Percentiles rank a stretch among this genome's conserved stretches.
These are phyloP conservation scores for Drosophila barbarae DNA, from an alignment of 2,888 invertebrate species.

Conservation along the genomic window DNA sequence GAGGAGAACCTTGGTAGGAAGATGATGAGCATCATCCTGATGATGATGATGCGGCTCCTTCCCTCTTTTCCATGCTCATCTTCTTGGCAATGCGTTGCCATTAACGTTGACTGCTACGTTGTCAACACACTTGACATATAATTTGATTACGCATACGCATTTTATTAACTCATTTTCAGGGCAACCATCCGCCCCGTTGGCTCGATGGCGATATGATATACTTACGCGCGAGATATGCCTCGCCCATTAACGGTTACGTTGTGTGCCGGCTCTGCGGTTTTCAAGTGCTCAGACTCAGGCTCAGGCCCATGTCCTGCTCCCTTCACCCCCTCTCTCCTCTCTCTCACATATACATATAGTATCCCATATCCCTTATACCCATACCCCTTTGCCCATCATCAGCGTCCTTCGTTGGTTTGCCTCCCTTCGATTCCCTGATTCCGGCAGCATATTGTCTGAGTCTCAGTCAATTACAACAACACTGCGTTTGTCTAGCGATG, in stretches of 20 bases:
- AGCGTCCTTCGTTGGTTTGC: background rate
- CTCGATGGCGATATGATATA: conserved; percentile 70
- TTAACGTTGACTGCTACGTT: conserved; percentile 74
- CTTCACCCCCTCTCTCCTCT: background rate
- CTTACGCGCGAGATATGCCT: conserved; percentile 30
- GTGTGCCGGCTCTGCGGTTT: conserved; percentile 45
- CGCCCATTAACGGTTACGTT: conserved; percentile 65
- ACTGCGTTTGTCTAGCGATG: background rate
- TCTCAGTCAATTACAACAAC: conserved; percentile 49
- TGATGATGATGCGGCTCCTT: conserved; percentile 19
- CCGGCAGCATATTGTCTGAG: conserved; percentile 39
- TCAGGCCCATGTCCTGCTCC: background rate
- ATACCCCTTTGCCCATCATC: conserved; percentile 1
- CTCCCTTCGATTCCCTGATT: background rate
- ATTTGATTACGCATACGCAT: conserved; percentile 74
- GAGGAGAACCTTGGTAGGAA: background rate
- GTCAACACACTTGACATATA: conserved; percentile 76
- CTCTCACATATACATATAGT: background rate
- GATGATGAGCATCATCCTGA: conserved; percentile 9
- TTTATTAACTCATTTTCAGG: conserved; percentile 73
- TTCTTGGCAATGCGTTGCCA: conserved; percentile 47
- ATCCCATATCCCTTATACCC: conserved; percentile 12
- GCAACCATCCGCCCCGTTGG: conserved; percentile 33
- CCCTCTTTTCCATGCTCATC: background rate
- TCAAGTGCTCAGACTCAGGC: conserved; percentile 31